Percentiles rank a stretch among this genome's conserved stretches.
These are phyloP conservation scores for Drosophila emarginata DNA, from an alignment of 2,888 invertebrate species.

Conservation along the genomic window DNA sequence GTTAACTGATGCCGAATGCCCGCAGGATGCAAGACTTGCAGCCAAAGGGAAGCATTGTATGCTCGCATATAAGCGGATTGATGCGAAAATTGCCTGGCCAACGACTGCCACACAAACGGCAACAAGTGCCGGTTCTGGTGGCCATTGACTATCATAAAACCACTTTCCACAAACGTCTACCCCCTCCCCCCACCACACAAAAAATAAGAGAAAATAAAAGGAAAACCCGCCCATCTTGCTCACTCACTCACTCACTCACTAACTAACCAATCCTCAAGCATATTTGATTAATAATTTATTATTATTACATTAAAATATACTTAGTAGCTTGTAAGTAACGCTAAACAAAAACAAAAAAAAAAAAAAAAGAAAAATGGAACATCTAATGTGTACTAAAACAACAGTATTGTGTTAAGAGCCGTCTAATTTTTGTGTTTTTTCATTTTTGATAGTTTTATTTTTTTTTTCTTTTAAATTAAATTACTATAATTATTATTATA, in stretches of 20 bases:
- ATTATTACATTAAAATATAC: slow-evolving; percentile 75
- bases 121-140: slow-evolving; percentile 39
- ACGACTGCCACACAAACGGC: slow-evolving; percentile 46
- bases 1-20: slow-evolving; percentile 93
- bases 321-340: slow-evolving; percentile 71
- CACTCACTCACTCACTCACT: slow-evolving; percentile 64
- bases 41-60: slow-evolving; percentile 92
- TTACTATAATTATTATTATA: neutral
- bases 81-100: slow-evolving; percentile 99
- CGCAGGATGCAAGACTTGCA: slow-evolving; percentile 91
- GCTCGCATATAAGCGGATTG: slow-evolving; percentile 96
- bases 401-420: slow-evolving; percentile 72
- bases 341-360: slow-evolving; percentile 66
- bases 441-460: slow-evolving; percentile 16
- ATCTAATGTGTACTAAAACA: slow-evolving; percentile 75
- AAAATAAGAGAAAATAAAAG: too few species aligned
- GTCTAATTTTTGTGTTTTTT: slow-evolving; percentile 17
- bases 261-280: slow-evolving; percentile 50
- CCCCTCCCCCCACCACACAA: too few species aligned
- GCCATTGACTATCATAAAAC: slow-evolving; percentile 17
- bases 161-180: neutral
- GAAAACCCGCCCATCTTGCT: slow-evolving; percentile 7
- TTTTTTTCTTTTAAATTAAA: slow-evolving; percentile 45
- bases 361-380: slow-evolving; percentile 48
- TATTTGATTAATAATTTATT: slow-evolving; percentile 77